Evolutionary conservation across 2,797 vertebrate genomes (phyloP).

Genomic region (Aphelocoma californica): DNA sequence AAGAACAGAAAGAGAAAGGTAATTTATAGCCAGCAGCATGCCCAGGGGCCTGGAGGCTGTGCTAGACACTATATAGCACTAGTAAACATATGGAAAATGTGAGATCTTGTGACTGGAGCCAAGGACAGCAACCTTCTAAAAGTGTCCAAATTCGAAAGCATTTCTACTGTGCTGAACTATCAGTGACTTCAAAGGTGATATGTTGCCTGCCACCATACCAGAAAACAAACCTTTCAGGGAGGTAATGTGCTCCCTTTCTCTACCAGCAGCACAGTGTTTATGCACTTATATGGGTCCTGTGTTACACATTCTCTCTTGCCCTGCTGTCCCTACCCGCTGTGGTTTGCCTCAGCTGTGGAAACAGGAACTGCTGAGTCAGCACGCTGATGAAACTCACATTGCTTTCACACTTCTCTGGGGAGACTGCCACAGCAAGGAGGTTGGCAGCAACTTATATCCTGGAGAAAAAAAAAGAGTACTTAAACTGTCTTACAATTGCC

Average conservation of each 20-base stretch:
- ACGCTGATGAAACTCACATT: neutral
- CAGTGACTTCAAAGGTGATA: neutral
- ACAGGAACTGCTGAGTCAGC: constrained; percentile 63
- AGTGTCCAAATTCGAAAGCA: neutral
- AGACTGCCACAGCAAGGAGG: neutral
- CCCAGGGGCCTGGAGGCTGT: neutral
- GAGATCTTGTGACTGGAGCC: neutral
- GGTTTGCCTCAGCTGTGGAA: constrained; percentile 56
- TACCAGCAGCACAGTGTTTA: neutral
- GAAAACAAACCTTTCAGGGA: neutral
- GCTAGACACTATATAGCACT: neutral
- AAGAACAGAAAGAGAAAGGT: neutral
- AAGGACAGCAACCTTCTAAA: neutral
- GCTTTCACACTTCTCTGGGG: constrained; percentile 6
- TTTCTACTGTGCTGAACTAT: neutral
- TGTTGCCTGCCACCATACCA: neutral
- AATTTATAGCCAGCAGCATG: neutral
- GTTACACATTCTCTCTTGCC: neutral
- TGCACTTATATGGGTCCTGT: neutral
- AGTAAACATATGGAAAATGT: neutral
- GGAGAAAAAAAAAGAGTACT: neutral
- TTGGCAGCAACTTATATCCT: neutral
- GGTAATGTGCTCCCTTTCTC: neutral
- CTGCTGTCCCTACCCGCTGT: neutral
- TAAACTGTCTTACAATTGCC: neutral